Percentiles rank a stretch among this genome's conserved stretches.
Evolutionary conservation across 1,140 invertebrate species (phyloP).

Genomic region (Aradophagus sp.): DNA sequence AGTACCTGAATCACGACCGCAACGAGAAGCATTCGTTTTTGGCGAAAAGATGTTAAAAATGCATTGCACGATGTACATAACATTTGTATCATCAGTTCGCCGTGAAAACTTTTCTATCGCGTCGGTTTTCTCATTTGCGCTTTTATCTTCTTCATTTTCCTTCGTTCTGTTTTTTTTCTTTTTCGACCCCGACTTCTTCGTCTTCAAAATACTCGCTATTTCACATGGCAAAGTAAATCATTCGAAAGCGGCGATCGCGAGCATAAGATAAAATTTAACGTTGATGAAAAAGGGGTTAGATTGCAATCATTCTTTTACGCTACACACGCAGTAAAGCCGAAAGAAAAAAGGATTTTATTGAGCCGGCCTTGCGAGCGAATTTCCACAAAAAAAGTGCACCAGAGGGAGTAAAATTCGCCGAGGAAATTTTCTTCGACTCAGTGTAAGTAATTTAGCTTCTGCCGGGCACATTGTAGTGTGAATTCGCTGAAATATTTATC

Average conservation of each 20-base stretch:
- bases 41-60: no score
- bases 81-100: no score
- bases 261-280: slow-evolving; percentile 42
- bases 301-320: slow-evolving; percentile 34
- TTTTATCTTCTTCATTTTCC: slow-evolving; percentile 1
- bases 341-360: slow-evolving; percentile 15
- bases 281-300: slow-evolving; percentile 51
- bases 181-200: slow-evolving; percentile 3
- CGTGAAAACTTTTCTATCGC: no score
- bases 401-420: neutral
- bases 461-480: no score
- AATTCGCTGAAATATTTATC: no score
- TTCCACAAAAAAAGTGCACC: slow-evolving; percentile 1
- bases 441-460: no score
- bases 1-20: no score
- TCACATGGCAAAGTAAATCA: slow-evolving; percentile 32
- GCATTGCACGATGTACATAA: no score
- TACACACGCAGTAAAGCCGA: slow-evolving; percentile 24
- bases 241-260: slow-evolving; percentile 37
- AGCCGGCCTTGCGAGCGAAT: slow-evolving; percentile 2
- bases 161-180: slow-evolving; percentile 4
- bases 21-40: no score
- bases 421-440: slow-evolving; percentile 11
- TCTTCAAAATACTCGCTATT: slow-evolving; percentile 20
- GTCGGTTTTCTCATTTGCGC: neutral